Evolutionary conservation across 2,888 invertebrate species (phyloP).

Genomic region (Pristionchus entomophagus): DNA sequence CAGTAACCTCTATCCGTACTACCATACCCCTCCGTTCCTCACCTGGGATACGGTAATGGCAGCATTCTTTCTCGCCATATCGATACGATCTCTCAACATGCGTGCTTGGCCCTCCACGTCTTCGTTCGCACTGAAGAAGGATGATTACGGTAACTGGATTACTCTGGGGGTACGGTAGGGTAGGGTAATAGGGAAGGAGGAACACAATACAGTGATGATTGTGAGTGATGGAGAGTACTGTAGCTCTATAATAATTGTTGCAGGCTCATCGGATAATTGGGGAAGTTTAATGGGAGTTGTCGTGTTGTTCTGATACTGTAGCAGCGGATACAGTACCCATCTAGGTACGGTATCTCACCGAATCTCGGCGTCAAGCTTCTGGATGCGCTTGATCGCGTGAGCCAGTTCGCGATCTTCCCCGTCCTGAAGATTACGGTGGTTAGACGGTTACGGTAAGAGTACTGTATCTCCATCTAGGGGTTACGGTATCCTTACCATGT

Average conservation of each 20-base stretch:
- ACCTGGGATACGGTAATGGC: background rate
- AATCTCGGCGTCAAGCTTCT: background rate
- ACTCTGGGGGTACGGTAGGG: too few species aligned
- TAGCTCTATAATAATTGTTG: too few species aligned
- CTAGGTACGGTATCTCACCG: too few species aligned
- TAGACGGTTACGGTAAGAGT: too few species aligned
- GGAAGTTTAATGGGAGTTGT: too few species aligned
- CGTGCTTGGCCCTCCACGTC: background rate
- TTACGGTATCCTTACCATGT: background rate
- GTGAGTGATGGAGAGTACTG: too few species aligned
- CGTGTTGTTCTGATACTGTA: too few species aligned
- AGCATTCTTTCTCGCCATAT: background rate
- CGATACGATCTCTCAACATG: background rate
- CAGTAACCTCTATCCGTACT: background rate
- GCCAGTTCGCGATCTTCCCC: conserved; percentile 31
- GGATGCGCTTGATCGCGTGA: background rate
- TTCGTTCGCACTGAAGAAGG: background rate
- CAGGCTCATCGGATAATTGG: too few species aligned
- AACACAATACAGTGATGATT: too few species aligned
- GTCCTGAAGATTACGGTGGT: background rate
- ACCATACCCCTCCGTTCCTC: background rate
- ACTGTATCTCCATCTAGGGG: too few species aligned
- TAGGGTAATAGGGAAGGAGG: too few species aligned
- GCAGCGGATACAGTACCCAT: background rate
- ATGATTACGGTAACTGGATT: background rate